These are phyloP conservation scores for Ammodytes dubius DNA, from an alignment of 2,113 vertebrate species.

Conservation along the genomic window DNA sequence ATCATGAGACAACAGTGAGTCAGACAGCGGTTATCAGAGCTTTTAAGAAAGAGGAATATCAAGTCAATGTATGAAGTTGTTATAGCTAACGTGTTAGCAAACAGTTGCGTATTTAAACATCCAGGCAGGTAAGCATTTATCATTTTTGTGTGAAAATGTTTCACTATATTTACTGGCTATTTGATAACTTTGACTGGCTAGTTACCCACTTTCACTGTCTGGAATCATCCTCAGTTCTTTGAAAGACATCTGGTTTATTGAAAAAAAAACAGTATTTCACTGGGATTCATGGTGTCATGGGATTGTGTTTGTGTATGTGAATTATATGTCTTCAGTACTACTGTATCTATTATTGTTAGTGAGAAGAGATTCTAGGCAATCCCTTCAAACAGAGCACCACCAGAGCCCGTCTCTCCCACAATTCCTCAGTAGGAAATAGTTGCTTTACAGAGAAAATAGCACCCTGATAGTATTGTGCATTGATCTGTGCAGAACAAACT, in stretches of 20 bases:
- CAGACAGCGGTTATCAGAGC: not conserved
- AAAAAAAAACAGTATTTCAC: not conserved
- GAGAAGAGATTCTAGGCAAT: slow-evolving; percentile 7
- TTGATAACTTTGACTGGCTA: not conserved
- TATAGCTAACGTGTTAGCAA: not conserved
- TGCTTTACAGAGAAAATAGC: slow-evolving; percentile 46
- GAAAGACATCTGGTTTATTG: not conserved
- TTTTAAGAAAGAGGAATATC: not conserved
- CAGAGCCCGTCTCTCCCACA: slow-evolving; percentile 68
- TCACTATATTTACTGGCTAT: not conserved
- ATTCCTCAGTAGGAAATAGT: slow-evolving; percentile 45
- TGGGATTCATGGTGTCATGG: too few relatives aligned
- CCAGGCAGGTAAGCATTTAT: not conserved
- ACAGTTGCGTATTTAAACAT: not conserved
- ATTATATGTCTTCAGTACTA: not conserved
- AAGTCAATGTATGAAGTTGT: not conserved
- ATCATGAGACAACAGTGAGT: slow-evolving; percentile 5
- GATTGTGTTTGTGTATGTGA: too few relatives aligned
- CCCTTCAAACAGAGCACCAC: slow-evolving; percentile 48
- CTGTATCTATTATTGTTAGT: not conserved
- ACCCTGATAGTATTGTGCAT: slow-evolving; percentile 37
- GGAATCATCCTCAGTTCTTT: not conserved
- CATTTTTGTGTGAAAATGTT: not conserved
- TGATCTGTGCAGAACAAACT: slow-evolving; percentile 39
- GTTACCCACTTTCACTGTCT: not conserved